Evolutionary conservation across 2,888 invertebrate species (phyloP).

Genomic region (Heteromurus nitidus): DNA sequence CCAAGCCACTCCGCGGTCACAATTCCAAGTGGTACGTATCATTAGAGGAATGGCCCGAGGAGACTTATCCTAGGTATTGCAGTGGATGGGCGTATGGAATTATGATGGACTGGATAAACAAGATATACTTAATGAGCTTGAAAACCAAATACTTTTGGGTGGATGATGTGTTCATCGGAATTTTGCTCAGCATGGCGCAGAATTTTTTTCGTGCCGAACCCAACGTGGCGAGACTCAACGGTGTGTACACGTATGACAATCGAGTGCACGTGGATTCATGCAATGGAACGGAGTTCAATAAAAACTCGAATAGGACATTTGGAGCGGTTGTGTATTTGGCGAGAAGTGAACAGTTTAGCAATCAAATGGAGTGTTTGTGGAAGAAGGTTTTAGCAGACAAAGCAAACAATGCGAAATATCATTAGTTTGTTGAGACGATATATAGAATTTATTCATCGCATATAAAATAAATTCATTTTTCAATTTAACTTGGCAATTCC

Average conservation of each 20-base stretch:
- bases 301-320: not conserved
- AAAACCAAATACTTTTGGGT: not conserved
- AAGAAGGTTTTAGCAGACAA: not conserved
- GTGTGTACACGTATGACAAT: not conserved
- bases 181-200: not conserved
- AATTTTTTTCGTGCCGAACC: not conserved
- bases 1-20: slow-evolving; percentile 57
- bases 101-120: slow-evolving; percentile 21
- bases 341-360: not conserved
- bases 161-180: slow-evolving; percentile 25
- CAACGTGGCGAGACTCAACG: not conserved
- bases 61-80: slow-evolving; percentile 17
- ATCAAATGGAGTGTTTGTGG: not conserved
- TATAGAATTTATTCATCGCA: not conserved
- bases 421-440: not conserved
- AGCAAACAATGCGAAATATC: not conserved
- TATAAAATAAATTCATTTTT: not conserved
- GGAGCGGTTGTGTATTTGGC: not conserved
- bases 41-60: slow-evolving; percentile 21
- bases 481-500: slow-evolving; percentile 16
- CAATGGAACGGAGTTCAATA: not conserved
- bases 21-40: not conserved
- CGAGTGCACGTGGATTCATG: not conserved
- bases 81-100: slow-evolving; percentile 25
- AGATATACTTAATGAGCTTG: slow-evolving; percentile 9